phyloP scores from a whole-genome alignment of 2,888 invertebrate genomes.

The Caradrina kadenii region DNA sequence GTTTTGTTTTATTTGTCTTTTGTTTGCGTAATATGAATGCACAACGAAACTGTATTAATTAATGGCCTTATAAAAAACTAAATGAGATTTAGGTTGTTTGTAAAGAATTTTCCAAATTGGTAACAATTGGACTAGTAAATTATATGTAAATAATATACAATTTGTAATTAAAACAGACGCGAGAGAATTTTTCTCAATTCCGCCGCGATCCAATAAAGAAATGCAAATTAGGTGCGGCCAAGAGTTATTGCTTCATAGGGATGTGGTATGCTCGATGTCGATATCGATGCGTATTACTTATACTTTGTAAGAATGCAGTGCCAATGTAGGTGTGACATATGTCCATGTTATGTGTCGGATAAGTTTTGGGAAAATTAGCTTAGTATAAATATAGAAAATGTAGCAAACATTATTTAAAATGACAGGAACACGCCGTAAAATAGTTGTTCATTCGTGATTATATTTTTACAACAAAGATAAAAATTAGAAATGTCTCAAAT shows the following conservation, averaged over 20 bases:
- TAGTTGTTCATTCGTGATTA: too few relatives aligned
- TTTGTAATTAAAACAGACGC: constrained; percentile 81
- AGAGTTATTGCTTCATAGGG: constrained; percentile 83
- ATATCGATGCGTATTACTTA: constrained; percentile 15
- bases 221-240: constrained; percentile 87
- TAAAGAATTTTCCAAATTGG: constrained; percentile 40
- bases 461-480: too few relatives aligned
- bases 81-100: neutral
- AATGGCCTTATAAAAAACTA: neutral
- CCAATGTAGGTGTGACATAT: too few relatives aligned
- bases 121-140: constrained; percentile 57
- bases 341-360: too few relatives aligned
- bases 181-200: constrained; percentile 86
- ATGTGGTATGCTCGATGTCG: constrained; percentile 38
- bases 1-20: neutral
- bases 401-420: too few relatives aligned
- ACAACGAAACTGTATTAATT: too few relatives aligned
- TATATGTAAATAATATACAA: constrained; percentile 71
- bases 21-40: neutral
- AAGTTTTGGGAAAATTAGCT: too few relatives aligned
- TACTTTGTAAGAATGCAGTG: neutral
- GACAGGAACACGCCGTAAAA: too few relatives aligned
- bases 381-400: too few relatives aligned
- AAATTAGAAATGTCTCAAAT: too few relatives aligned
- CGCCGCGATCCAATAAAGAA: constrained; percentile 88